These are phyloP conservation scores for Atrichornis clamosus DNA, from an alignment of 2,113 vertebrate species.

Conservation along the genomic window DNA sequence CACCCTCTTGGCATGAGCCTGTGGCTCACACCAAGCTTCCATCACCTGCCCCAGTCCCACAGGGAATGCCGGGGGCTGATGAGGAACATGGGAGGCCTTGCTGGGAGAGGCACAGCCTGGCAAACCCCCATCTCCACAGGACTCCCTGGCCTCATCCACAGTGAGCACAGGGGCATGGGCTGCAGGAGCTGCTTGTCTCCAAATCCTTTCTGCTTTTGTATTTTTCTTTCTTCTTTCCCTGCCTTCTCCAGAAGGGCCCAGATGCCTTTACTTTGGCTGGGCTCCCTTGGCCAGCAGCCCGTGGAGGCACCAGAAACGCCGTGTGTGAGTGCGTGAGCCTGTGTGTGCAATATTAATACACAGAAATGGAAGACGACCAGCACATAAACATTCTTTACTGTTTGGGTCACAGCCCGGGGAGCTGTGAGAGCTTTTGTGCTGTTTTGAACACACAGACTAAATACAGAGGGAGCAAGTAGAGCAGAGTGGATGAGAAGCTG, in stretches of 20 bases:
- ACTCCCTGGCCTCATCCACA: not conserved
- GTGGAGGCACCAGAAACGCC: conserved; percentile 4
- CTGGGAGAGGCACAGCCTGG: not conserved
- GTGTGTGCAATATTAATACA: conserved; percentile 44
- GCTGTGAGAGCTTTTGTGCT: conserved; percentile 56
- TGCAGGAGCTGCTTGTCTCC: not conserved
- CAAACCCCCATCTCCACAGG: rapidly evolving
- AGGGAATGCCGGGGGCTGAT: not conserved
- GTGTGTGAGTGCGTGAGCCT: conserved; percentile 21
- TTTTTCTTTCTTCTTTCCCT: conserved; percentile 23
- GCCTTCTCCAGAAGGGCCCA: conserved; percentile 49
- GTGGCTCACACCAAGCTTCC: not conserved
- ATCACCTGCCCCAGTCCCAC: rapidly evolving
- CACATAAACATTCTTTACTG: conserved; percentile 68
- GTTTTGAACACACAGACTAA: conserved; percentile 40
- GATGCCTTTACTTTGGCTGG: conserved; percentile 66
- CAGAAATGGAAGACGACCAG: conserved; percentile 62
- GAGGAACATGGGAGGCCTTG: rapidly evolving
- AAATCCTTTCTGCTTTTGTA: not conserved
- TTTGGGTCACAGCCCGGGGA: conserved; percentile 63
- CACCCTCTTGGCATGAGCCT: rapidly evolving
- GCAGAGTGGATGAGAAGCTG: not conserved
- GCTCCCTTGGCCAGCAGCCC: conserved; percentile 52
- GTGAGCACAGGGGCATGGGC: not conserved
- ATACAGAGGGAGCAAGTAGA: not conserved